phyloP scores from a whole-genome alignment of 1,140 invertebrate genomes.

The Drosophila erecta region DNA sequence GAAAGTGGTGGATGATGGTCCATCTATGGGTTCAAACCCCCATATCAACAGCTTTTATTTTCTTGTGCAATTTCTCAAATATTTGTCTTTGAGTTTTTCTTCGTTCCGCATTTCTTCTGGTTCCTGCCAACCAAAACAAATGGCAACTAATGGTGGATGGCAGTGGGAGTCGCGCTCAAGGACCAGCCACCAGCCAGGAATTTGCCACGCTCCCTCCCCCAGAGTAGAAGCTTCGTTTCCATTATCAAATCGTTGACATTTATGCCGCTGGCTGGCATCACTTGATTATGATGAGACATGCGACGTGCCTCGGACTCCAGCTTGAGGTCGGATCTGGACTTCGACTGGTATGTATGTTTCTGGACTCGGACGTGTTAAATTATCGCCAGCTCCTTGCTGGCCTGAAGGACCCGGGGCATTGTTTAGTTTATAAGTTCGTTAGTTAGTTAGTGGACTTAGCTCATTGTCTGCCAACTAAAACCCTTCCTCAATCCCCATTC shows the following conservation, averaged over 20 bases:
- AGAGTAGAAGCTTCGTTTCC: constrained; percentile 38
- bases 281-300: constrained; percentile 76
- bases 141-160: constrained; percentile 62
- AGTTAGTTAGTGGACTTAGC: constrained; percentile 62
- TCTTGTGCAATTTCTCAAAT: constrained; percentile 77
- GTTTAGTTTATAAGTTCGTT: constrained; percentile 76
- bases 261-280: constrained; percentile 75
- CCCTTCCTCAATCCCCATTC: neutral
- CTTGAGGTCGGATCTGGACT: constrained; percentile 6
- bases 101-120: constrained; percentile 12
- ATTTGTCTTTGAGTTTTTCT: constrained; percentile 60
- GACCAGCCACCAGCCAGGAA: constrained; percentile 65
- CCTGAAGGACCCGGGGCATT: constrained; percentile 62
- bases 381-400: constrained; percentile 45
- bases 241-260: constrained; percentile 83
- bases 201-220: constrained; percentile 54
- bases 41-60: constrained; percentile 67
- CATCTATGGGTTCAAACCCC: constrained; percentile 2
- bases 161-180: constrained; percentile 39
- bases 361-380: constrained; percentile 67
- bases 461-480: constrained; percentile 27
- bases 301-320: constrained; percentile 37
- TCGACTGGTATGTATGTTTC: constrained; percentile 9
- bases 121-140: constrained; percentile 65
- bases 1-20: constrained; percentile 41